A percentile compares a stretch with the other conserved stretches of the same genome.
Evolutionary conservation across 30 jellyfish, hydroid and myxozoan species (phyloP).

Genomic region (Phacellophora camtschatica): DNA sequence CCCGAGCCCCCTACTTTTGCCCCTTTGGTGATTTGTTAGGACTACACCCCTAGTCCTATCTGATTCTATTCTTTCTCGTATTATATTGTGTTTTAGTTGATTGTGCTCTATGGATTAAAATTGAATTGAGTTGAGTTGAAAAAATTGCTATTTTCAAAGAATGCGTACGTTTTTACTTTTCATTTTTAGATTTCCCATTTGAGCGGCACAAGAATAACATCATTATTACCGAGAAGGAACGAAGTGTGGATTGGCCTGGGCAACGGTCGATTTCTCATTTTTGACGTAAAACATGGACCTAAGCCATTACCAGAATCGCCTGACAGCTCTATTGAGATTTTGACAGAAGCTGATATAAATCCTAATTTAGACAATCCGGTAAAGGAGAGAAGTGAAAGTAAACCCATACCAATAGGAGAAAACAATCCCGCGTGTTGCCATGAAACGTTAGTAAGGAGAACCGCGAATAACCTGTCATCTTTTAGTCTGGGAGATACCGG

Average conservation of each 20-base stretch:
- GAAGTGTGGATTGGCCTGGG: constrained; percentile 97
- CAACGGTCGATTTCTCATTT: constrained; percentile 87
- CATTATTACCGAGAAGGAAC: constrained; percentile 56
- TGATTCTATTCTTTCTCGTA: no score
- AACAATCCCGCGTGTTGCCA: constrained; percentile 73
- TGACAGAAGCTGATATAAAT: neutral
- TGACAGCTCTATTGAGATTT: neutral
- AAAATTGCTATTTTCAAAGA: neutral
- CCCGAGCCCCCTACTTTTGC: no score
- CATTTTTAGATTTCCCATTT: constrained; percentile 48
- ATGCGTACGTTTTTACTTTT: neutral
- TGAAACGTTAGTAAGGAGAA: constrained; percentile 50
- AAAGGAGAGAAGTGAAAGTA: constrained; percentile 4
- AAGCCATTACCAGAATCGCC: constrained; percentile 37
- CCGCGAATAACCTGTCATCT: constrained; percentile 5
- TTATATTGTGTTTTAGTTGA: neutral
- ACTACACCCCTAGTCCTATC: no score
- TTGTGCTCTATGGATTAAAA: neutral
- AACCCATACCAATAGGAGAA: constrained; percentile 28
- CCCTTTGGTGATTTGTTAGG: no score
- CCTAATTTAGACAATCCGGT: constrained; percentile 15
- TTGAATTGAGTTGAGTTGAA: neutral
- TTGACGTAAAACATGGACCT: constrained; percentile 61
- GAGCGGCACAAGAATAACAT: constrained; percentile 75
- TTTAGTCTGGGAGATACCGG: constrained; percentile 69